phyloP scores from a whole-genome alignment of 2,797 vertebrate genomes.

The Acanthurus lineatus region DNA sequence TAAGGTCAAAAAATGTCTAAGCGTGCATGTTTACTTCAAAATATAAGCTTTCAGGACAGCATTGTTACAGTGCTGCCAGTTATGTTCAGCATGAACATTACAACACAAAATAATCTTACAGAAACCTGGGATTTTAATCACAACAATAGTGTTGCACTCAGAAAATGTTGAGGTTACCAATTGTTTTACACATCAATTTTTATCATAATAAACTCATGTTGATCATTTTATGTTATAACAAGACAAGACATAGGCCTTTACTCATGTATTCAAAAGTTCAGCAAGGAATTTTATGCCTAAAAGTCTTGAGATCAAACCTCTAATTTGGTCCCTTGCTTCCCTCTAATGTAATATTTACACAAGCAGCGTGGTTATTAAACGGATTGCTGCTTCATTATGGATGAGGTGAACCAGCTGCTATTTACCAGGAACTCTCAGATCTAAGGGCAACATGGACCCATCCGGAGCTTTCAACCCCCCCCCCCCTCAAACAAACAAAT shows the following conservation, averaged over 20 bases:
- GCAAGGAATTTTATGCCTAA: slow-evolving; percentile 63
- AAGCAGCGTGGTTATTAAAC: slow-evolving; percentile 77
- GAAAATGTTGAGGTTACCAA: no score
- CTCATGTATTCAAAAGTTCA: slow-evolving; percentile 54
- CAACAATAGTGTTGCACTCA: no score
- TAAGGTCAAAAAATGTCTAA: no score
- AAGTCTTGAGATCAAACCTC: slow-evolving; percentile 80
- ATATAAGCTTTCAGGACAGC: no score
- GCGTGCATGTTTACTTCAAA: no score
- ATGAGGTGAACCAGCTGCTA: slow-evolving; percentile 88
- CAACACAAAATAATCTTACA: no score
- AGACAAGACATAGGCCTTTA: slow-evolving; percentile 17
- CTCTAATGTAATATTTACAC: slow-evolving; percentile 88
- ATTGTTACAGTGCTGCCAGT: no score
- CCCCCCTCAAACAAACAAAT: slow-evolving; percentile 33
- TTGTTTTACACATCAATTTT: neutral
- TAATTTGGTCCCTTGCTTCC: slow-evolving; percentile 82
- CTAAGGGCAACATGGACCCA: slow-evolving; percentile 76
- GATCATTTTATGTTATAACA: neutral
- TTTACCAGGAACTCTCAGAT: slow-evolving; percentile 83
- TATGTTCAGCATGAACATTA: no score
- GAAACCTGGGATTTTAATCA: no score
- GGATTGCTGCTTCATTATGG: slow-evolving; percentile 84
- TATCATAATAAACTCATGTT: neutral
- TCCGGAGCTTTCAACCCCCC: slow-evolving; percentile 29